Percentiles rank a stretch among this genome's conserved stretches.
Evolutionary conservation across 2,888 invertebrate genomes (phyloP).

Genomic region (Steromphala cineraria): DNA sequence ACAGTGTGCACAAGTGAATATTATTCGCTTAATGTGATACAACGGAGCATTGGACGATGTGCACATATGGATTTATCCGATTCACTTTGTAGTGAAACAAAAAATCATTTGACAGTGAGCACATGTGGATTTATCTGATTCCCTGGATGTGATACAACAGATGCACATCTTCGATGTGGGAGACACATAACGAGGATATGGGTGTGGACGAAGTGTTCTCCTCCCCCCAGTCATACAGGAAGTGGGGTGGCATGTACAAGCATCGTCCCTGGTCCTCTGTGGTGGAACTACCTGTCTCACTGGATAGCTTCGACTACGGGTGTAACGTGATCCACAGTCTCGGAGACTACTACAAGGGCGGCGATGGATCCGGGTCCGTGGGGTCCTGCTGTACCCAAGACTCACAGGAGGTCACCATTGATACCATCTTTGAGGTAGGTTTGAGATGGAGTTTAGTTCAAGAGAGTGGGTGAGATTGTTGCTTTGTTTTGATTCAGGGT

Average conservation of each 20-base stretch:
- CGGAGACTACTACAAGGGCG: constrained; percentile 10
- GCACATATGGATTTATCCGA: no score
- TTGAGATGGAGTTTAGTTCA: background rate
- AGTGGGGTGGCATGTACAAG: constrained; percentile 6
- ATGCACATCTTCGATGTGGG: background rate
- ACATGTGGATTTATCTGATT: no score
- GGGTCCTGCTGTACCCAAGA: background rate
- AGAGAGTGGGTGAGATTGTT: no score
- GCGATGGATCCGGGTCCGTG: background rate
- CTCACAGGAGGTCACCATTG: constrained; percentile 52
- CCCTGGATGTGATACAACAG: no score
- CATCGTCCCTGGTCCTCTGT: constrained; percentile 11
- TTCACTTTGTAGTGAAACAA: no score
- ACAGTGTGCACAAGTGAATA: no score
- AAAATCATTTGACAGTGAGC: no score
- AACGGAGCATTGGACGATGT: no score
- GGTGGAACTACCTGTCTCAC: constrained; percentile 15
- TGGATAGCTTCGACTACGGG: background rate
- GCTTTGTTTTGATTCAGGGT: background rate
- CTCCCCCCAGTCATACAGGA: background rate
- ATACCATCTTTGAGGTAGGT: constrained; percentile 53
- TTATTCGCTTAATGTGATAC: no score
- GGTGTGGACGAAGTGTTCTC: no score
- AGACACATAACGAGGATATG: background rate
- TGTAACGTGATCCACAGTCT: constrained; percentile 14